Evolutionary conservation across 2,888 invertebrate genomes (phyloP), one percentile per base, ranked within the genome.

Genomic region (Tachina grossa): DNA sequence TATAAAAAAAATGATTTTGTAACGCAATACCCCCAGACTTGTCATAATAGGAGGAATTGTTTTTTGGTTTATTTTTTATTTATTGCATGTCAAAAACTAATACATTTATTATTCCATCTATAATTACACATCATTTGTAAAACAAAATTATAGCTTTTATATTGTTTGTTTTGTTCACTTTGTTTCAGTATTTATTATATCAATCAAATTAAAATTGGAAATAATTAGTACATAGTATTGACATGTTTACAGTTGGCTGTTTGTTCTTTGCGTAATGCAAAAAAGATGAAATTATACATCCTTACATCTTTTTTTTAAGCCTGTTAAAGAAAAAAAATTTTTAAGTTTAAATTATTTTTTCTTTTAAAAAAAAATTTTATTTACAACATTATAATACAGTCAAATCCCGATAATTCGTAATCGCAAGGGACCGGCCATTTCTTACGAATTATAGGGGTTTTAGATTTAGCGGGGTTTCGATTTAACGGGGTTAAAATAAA

Each of bases 111-210:
- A 55, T 53, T 65, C 19, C 55, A 65, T 55, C 55, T 72, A 47
- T 72, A 72, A 72, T 72, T 79, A 79, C 53, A 71, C 49, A 63
- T 71, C 55, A 80, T 80, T 80, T 72, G 63, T 72, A 57, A 65
- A 47, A 55, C 72, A 72, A 80, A 31, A 80, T 72, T 72, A 55
- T 55, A 72, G 16, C 1, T 57, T 74, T 55, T 45, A 4, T 49
- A 9, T 16, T 49, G 16, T 57, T 68, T 41, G 43, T 66, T 57
- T 68, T 41, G 43, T 66, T 65, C 75, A 11, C 16, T 65, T 55
- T n/a, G 39, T 66, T 66, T 57, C 16, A 63, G 22, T 75, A 19
- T 43, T 63, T 45, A 39, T 65, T 31, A 47, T 53, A 78, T 78
- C 53, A 59, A 63, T 69, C 43, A 71, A 45, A 53, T 31, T 61